Evolutionary conservation across 2,797 vertebrate genomes (phyloP).

Genomic region (Lutjanus campechanus): DNA sequence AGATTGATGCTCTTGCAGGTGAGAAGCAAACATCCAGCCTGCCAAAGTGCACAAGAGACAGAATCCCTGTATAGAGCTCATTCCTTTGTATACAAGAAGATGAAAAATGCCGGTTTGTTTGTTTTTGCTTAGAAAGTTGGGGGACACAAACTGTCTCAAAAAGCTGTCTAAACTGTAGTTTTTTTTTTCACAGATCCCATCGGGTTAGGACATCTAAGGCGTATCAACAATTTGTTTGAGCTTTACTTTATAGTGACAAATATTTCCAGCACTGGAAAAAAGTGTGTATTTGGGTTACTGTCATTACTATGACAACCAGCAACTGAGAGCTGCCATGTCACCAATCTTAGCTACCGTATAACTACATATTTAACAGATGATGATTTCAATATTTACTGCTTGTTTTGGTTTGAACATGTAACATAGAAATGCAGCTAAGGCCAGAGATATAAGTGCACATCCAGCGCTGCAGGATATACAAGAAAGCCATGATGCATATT

Average conservation of each 20-base stretch:
- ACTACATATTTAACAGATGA: neutral
- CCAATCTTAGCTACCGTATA: neutral
- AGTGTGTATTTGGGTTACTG: neutral
- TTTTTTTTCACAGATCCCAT: neutral
- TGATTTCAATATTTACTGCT: neutral
- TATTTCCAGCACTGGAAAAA: neutral
- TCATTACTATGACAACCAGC: neutral
- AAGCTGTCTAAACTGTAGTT: neutral
- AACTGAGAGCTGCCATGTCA: constrained; percentile 3
- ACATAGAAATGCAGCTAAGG: too few relatives aligned
- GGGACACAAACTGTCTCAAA: neutral
- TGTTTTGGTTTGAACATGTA: neutral
- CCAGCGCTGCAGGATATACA: too few relatives aligned
- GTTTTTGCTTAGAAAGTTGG: neutral
- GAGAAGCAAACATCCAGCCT: neutral
- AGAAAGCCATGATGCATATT: too few relatives aligned
- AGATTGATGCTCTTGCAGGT: neutral
- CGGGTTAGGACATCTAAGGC: neutral
- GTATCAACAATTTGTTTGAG: neutral
- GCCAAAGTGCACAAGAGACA: neutral
- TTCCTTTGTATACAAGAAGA: neutral
- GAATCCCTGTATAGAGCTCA: neutral
- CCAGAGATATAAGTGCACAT: too few relatives aligned
- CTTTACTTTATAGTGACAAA: neutral
- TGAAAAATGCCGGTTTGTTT: neutral